Conservation (phyloP, 2,113 vertebrate species). For the Macheiramphus alcinus region DNA sequence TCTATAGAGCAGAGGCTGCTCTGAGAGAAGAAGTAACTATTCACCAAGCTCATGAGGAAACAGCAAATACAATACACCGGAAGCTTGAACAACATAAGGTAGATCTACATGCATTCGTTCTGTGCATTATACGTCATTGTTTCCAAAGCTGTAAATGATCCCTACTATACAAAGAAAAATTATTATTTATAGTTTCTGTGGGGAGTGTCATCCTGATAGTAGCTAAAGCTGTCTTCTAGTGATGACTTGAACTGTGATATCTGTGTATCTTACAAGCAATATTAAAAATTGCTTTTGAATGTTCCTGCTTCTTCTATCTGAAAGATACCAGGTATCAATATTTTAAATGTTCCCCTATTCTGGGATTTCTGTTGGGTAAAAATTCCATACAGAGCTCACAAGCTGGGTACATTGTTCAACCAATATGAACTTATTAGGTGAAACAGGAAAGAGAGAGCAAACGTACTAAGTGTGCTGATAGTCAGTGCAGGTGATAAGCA, state of each 20-base stretch:
- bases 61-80: slow-evolving; percentile 87
- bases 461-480: not conserved
- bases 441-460: not conserved
- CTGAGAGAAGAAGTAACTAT: slow-evolving; percentile 87
- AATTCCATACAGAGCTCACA: not conserved
- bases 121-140: not conserved
- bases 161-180: not conserved
- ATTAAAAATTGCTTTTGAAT: not conserved
- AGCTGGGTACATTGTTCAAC: not conserved
- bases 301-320: not conserved
- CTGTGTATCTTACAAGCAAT: not conserved
- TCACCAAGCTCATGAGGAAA: slow-evolving; percentile 94
- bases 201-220: not conserved
- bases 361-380: not conserved
- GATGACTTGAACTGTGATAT: not conserved
- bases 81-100: slow-evolving; percentile 95
- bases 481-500: not conserved
- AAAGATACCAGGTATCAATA: not conserved
- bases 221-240: not conserved
- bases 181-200: not conserved
- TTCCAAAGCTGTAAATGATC: not conserved
- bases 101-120: not conserved
- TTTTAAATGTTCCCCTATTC: not conserved
- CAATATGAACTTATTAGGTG: not conserved
- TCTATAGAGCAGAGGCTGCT: slow-evolving; percentile 88